Percentiles rank a stretch among this genome's conserved stretches.
Conservation (phyloP, 1,140 invertebrate genomes). For the Drosophila elegans region DNA sequence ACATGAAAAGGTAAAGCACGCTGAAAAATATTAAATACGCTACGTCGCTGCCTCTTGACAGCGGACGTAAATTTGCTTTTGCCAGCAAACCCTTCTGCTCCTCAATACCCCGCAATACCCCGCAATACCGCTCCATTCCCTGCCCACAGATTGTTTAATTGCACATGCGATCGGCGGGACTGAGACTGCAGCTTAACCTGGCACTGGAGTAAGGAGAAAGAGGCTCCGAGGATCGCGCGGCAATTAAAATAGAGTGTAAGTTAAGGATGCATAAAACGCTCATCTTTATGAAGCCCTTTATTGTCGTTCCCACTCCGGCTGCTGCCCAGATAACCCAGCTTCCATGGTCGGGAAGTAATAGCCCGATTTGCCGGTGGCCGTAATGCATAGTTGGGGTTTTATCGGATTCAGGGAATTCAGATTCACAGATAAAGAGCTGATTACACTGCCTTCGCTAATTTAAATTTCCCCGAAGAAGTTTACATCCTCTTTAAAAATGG, state of each 20-base stretch:
- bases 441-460: conserved; percentile 1
- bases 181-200: conserved; percentile 10
- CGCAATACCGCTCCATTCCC: neutral
- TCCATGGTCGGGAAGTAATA: conserved; percentile 16
- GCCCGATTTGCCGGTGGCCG: conserved; percentile 41
- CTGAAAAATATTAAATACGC: conserved; percentile 84
- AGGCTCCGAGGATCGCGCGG: conserved; percentile 60
- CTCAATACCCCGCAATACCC: neutral
- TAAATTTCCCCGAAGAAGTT: too few species aligned
- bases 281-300: conserved; percentile 71
- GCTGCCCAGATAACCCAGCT: neutral
- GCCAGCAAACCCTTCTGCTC: conserved; percentile 26
- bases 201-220: conserved; percentile 30
- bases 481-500: neutral
- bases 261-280: conserved; percentile 82
- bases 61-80: conserved; percentile 84
- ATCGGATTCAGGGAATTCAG: conserved; percentile 31
- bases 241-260: conserved; percentile 84
- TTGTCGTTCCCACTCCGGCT: conserved; percentile 23
- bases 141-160: conserved; percentile 68
- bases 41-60: conserved; percentile 83
- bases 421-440: conserved; percentile 43
- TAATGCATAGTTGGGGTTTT: conserved; percentile 39
- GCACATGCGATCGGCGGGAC: conserved; percentile 64
- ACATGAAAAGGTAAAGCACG: conserved; percentile 84